Conservation (phyloP, 2,797 vertebrate species). For the Tokudaia muenninki region DNA sequence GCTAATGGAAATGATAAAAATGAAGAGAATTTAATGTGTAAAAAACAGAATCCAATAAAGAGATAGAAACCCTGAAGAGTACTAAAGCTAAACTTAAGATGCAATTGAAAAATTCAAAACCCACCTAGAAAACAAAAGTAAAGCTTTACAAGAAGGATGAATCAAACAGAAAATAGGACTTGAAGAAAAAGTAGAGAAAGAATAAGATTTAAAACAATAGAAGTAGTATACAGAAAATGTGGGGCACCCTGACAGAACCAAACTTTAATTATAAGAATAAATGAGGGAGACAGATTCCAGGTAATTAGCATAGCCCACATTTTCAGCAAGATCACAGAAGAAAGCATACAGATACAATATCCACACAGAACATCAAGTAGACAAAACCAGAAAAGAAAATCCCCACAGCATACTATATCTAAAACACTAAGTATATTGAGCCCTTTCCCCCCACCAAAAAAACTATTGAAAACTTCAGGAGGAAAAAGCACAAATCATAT, state of each 20-base stretch:
- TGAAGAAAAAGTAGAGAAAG: not conserved
- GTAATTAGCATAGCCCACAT: not conserved
- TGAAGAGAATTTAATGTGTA: not conserved
- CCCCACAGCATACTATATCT: not conserved
- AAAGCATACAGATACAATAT: not conserved
- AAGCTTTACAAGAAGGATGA: not conserved
- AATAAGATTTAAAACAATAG: not conserved
- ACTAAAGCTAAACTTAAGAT: not conserved
- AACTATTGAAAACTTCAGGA: not conserved
- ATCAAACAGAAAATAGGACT: not conserved
- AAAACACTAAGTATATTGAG: not conserved
- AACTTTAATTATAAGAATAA: not conserved
- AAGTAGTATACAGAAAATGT: not conserved
- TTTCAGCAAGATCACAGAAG: not conserved
- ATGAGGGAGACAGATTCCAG: not conserved
- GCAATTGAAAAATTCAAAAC: not conserved
- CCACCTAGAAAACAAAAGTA: not conserved
- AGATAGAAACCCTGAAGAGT: not conserved
- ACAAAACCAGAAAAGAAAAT: not conserved
- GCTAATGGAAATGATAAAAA: not conserved
- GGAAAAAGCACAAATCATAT: not conserved
- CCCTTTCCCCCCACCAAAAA: not conserved
- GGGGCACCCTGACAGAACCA: not conserved
- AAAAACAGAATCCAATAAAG: not conserved
- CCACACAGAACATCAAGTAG: not conserved